Base-by-base conservation (phyloP, 2,888 invertebrate species). In the Aphodius sticticus region DNA sequence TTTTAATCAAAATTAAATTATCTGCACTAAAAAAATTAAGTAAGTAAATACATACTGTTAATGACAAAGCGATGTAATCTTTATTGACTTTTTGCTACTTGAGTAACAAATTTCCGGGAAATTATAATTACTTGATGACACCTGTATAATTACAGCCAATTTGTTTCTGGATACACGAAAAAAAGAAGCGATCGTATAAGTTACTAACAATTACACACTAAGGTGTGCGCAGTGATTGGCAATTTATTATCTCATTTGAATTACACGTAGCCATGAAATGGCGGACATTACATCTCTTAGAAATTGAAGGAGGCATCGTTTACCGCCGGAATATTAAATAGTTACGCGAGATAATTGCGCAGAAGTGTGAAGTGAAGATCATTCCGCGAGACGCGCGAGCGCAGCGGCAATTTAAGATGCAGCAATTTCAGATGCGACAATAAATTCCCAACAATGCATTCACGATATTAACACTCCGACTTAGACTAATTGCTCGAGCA, bases 221-320 rank as follows among this genome's bases (percentile, higher is more conserved):
- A 53, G 53, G 12, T 12, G 53, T 53, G 53, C 7, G 53, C 53
- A 7, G 53, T 53, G 53, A 53, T 53, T 53, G 53, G 9, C 53
- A 53, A 53, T 53, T 53, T 53, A 53, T 53, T 53, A 53, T 53
- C 53, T 53, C 53, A 53, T 53, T 53, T 53, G 53, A 53, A 53
- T 53, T 12, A 12, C 53, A 53, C 53, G 53, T 53, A 53, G 53
- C 53, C 53, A 53, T 53, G 53, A 53, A 53, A 53, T 12, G 53
- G 53, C 53, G 53, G 53, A 53, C 12, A 53, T 26, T 7, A 53
- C 53, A 5, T 12, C 53, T 53, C 53, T 53, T 53, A 53, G 53
- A 12, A 53, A 53, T 53, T 53, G 53, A 53, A 53, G 53, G 53
- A 3, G 53, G 53, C 53, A 53, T 53, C 53, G 53, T 53, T 53